Conservation (phyloP, 2,797 vertebrate species). For the Clarias laeviceps region DNA sequence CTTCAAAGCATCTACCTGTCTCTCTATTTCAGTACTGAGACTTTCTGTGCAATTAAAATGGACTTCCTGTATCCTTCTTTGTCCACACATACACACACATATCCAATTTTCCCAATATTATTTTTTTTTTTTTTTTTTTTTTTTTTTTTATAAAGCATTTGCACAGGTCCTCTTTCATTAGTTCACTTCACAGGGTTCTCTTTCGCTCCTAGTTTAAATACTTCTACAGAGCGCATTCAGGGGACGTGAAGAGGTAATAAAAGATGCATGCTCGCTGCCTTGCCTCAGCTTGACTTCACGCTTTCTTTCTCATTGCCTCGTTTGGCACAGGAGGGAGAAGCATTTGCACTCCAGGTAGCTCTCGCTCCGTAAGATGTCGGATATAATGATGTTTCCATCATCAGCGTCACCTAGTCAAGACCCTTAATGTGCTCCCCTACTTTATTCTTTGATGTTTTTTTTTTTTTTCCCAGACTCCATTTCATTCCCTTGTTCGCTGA, state of each 20-base stretch:
- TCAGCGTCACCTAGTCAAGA: conserved; percentile 16
- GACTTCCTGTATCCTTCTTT: conserved; percentile 60
- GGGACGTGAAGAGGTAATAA: conserved; percentile 31
- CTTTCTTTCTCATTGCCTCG: conserved; percentile 11
- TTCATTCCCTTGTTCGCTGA: not conserved
- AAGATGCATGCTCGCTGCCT: conserved; percentile 23
- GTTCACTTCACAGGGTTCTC: conserved; percentile 51
- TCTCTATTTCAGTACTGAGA: conserved; percentile 42
- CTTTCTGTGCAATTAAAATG: conserved; percentile 66
- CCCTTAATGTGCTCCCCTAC: conserved; percentile 17
- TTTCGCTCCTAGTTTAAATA: not conserved
- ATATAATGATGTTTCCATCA: conserved; percentile 24
- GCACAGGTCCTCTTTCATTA: conserved; percentile 62
- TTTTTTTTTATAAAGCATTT: conserved; percentile 27
- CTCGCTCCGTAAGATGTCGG: conserved; percentile 5
- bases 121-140: conserved; percentile 38
- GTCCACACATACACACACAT: conserved; percentile 7
- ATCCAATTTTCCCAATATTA: not conserved
- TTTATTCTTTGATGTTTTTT: conserved; percentile 5
- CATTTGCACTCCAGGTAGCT: conserved; percentile 13
- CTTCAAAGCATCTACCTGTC: conserved; percentile 61
- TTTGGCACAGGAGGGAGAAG: not conserved
- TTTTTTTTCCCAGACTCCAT: conserved; percentile 9
- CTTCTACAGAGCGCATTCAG: not conserved
- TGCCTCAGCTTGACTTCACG: conserved; percentile 33